Evolutionary conservation across 2,113 vertebrate genomes (phyloP).

Genomic region (Hyla sarda): DNA sequence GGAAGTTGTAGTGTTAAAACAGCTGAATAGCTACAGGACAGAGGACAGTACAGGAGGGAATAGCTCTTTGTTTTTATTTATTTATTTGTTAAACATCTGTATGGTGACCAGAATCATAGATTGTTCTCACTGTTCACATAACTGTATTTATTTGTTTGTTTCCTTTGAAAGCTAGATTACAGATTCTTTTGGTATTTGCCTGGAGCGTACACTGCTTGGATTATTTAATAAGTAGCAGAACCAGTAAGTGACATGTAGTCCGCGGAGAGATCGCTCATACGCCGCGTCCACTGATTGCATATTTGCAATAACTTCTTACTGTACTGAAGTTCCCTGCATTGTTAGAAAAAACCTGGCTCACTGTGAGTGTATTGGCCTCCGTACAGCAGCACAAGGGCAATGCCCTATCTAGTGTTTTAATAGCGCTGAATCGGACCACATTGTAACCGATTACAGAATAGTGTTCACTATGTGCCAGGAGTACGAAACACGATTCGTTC

Average conservation of each 20-base stretch:
- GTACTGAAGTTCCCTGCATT: too few relatives aligned
- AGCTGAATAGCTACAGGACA: too few relatives aligned
- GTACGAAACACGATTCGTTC: background rate
- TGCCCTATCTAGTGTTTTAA: slow-evolving; percentile 34
- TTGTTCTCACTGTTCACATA: too few relatives aligned
- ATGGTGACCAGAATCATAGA: too few relatives aligned
- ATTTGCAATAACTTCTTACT: background rate
- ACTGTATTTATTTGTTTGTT: too few relatives aligned
- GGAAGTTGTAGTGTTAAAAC: too few relatives aligned
- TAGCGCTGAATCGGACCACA: slow-evolving; percentile 13
- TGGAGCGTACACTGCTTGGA: background rate
- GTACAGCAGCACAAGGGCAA: slow-evolving; percentile 30
- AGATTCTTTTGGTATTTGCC: background rate
- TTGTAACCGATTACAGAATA: background rate
- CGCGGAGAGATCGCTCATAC: background rate
- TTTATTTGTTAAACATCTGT: too few relatives aligned
- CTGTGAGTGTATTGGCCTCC: slow-evolving; percentile 35
- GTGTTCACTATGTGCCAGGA: background rate
- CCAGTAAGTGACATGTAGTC: background rate
- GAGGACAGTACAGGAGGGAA: too few relatives aligned
- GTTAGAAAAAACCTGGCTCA: background rate
- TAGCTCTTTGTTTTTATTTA: too few relatives aligned
- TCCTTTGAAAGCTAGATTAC: background rate
- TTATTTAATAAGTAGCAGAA: background rate
- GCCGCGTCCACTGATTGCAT: background rate